Evolutionary conservation across 2,888 invertebrate genomes (phyloP).

Genomic region (Drosophila nr. perissopoda): DNA sequence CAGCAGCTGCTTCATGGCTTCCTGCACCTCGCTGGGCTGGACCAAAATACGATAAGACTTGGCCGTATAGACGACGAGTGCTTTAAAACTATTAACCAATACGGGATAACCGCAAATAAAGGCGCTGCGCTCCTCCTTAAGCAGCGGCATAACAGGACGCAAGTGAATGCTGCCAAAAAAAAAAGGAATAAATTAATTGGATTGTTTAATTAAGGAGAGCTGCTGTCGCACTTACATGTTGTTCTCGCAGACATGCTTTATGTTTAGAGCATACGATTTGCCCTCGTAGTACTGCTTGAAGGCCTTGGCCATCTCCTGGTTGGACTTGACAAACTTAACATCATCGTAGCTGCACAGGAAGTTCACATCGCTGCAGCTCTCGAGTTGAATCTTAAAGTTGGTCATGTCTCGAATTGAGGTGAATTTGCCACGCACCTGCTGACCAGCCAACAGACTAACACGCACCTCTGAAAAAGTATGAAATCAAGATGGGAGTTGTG

Average conservation of each 20-base stretch:
- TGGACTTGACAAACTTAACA: slow-evolving; percentile 82
- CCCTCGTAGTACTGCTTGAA: slow-evolving; percentile 86
- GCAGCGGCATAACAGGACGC: slow-evolving; percentile 86
- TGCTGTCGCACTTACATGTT: slow-evolving; percentile 80
- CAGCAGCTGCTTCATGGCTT: slow-evolving; percentile 86
- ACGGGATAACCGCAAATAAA: slow-evolving; percentile 88
- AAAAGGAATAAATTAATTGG: not conserved
- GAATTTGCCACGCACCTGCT: slow-evolving; percentile 83
- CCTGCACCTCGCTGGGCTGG: slow-evolving; percentile 87
- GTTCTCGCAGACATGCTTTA: slow-evolving; percentile 83
- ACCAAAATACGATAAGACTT: slow-evolving; percentile 88
- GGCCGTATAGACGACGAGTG: slow-evolving; percentile 87
- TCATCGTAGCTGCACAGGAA: slow-evolving; percentile 84
- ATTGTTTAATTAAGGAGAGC: not conserved
- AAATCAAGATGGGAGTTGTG: not conserved
- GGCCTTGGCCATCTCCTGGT: slow-evolving; percentile 82
- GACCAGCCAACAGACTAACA: slow-evolving; percentile 81
- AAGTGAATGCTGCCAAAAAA: slow-evolving; percentile 87
- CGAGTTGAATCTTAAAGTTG: slow-evolving; percentile 83
- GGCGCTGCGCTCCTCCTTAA: slow-evolving; percentile 80
- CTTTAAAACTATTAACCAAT: slow-evolving; percentile 86
- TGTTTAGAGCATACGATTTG: slow-evolving; percentile 82
- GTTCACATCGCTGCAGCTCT: slow-evolving; percentile 81
- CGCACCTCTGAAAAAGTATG: slow-evolving; percentile 70
- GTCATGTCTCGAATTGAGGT: slow-evolving; percentile 81